phyloP scores from a whole-genome alignment of 1,140 invertebrate species.

The Tetranychus urticae region DNA sequence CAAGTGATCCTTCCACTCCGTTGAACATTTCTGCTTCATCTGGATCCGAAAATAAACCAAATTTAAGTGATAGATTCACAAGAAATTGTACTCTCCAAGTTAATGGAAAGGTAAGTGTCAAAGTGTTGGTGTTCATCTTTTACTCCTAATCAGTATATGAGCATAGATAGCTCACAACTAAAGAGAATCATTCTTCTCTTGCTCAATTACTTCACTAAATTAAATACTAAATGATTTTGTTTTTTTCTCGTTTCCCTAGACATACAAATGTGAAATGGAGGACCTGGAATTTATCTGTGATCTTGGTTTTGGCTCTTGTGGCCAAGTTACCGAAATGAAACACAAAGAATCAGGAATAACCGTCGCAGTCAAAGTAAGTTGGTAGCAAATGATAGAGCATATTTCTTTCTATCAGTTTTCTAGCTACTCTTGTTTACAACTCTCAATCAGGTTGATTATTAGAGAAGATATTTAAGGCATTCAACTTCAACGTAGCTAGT shows the following conservation, averaged over 20 bases:
- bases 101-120: constrained; percentile 6
- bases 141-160: too few relatives aligned
- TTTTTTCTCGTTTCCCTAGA: constrained; percentile 6
- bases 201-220: neutral
- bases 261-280: constrained; percentile 11
- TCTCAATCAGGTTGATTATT: too few relatives aligned
- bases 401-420: too few relatives aligned
- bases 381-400: too few relatives aligned
- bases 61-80: constrained; percentile 10
- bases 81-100: constrained; percentile 11
- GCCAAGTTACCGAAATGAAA: constrained; percentile 89
- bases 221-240: neutral
- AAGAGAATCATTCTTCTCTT: neutral
- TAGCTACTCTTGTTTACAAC: too few relatives aligned
- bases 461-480: too few relatives aligned
- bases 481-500: too few relatives aligned
- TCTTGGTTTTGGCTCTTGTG: constrained; percentile 81
- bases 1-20: neutral
- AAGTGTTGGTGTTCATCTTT: too few relatives aligned
- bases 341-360: constrained; percentile 43
- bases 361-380: neutral
- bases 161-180: too few relatives aligned
- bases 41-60: constrained; percentile 1
- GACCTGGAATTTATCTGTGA: constrained; percentile 36
- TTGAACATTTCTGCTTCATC: neutral